Base-by-base conservation (phyloP, 2,888 invertebrate species). In the Barypeithes pellucidus region DNA sequence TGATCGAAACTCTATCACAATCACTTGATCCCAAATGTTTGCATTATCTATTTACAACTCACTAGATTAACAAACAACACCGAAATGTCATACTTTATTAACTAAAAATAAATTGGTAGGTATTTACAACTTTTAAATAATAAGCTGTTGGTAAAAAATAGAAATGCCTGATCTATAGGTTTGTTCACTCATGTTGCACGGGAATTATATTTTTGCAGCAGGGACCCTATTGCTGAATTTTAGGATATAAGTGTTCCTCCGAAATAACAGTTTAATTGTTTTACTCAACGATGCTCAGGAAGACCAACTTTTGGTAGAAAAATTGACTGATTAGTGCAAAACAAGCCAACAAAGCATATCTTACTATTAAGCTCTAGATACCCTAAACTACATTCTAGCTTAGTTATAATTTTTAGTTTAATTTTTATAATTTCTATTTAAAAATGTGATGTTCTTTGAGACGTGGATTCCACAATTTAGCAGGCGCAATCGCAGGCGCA, bases 401-500 rank as follows among this genome's bases (percentile, higher is more conserved):
- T 39, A 66, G 41, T 29, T 57, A 57, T 41, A 20, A 22, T 29
- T 67, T 65, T 63, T 47, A 24, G 57, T 69, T 62, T 47, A 60
- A 47, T 41, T 39, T 67, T 24, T 45, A 67, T 43, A 57, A 12
- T 43, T 62, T 57, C 11, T 57, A 67, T 54, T 16, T 14, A 65
- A 39, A 62, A 41, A n/a, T 18, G 52, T 69, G 41, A 63, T 69
- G 63, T 54, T 29, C 12, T 29, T 47, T 67, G 39, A 43, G 4
- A 54, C 9, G 52, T 3, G n/a, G 16, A 16, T 41, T 18, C 14
- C 43, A n/a, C 14, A 14, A 47, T 33, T 87, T 88, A 89, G 82
- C 89, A 92, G 77, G 89, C 90, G 88, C 94, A 94, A 86, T 91
- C 90, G 87, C 94, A 94, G 77, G 92, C 90, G 87, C 92, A 93